Conservation (phyloP, 1,140 invertebrate species). For the Sitobion miscanthi region DNA sequence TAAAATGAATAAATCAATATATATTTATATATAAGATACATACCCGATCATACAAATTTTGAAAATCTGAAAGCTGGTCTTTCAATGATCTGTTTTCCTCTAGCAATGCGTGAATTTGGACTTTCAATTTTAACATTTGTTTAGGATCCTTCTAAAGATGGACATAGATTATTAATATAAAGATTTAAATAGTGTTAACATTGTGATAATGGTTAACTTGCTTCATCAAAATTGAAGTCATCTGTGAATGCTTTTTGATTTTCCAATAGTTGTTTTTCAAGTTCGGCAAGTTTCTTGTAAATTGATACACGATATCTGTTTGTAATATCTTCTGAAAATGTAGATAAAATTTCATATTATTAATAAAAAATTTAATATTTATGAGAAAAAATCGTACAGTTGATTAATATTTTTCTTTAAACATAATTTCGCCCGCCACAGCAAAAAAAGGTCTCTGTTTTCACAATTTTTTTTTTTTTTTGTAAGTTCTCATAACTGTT, state of each 20-base stretch:
- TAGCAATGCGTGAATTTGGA: neutral
- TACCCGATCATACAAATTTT: slow-evolving; percentile 15
- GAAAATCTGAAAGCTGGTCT: slow-evolving; percentile 10
- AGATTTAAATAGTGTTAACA: neutral
- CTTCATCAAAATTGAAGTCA: neutral
- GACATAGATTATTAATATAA: neutral
- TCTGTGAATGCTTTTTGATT: neutral
- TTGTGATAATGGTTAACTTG: neutral
- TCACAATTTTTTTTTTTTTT: too few relatives aligned
- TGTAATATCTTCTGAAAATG: neutral
- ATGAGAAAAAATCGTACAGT: neutral
- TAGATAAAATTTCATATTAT: neutral
- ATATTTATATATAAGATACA: too few relatives aligned
- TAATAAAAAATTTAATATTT: neutral
- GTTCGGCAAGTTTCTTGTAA: neutral
- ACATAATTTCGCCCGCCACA: too few relatives aligned
- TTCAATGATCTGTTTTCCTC: neutral
- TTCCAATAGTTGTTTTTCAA: neutral
- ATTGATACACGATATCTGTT: neutral
- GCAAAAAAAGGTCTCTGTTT: too few relatives aligned
- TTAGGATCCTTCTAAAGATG: neutral
- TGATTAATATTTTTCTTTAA: neutral
- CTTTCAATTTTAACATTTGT: neutral
- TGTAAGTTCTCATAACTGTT: too few relatives aligned
- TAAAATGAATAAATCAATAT: neutral